Evolutionary conservation across 2,113 vertebrate species (phyloP), one percentile per base, ranked within the genome.

Genomic region (Rynchops niger): DNA sequence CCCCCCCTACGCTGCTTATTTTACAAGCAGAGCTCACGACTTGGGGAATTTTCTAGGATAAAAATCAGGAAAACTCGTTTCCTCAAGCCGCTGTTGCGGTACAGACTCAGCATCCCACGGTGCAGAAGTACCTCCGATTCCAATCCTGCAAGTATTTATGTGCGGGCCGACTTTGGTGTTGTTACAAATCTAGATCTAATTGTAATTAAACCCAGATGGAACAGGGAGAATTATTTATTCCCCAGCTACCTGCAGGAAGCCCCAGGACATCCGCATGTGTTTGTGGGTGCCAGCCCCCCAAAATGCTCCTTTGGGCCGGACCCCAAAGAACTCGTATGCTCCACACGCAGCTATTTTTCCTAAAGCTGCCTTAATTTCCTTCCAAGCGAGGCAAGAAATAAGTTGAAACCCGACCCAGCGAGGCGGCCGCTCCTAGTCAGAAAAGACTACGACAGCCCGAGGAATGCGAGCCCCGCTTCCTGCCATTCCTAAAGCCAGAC

Each of bases 31-130:
- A 38, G n/a, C 32, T 67, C 34, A 3, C 9, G 2, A 43, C 59
- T 25, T 12, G 20, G 7, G 21, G 38, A 13, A 21, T 61, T 27
- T 61, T 61, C 7, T 4, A 8, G 38, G 47, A 38, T 16, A 45
- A 71, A 20, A 63, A 6, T 7, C 7, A 8, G 18, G 30, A 63
- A 66, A 91, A 20, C 8, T 16, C 27, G 3, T 16, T 53, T 27
- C 65, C 67, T 32, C 0, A 0, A 69, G 74, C 50, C 0, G 0
- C 62, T 4, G 3, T 3, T 3, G 3, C 23, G 0, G 4, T 1
- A 19, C 0, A 0, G 55, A 47, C 30, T 55, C 9, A 2, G 32
- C 11, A 12, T 23, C 21, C 65, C 17, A 34, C 8, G 0, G 40
- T 43, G 8, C 30, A 38, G 49, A 70, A 84, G 73, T 3, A 9